Base-by-base conservation (phyloP, 2,888 invertebrate genomes). In the Lapara coniferarum region DNA sequence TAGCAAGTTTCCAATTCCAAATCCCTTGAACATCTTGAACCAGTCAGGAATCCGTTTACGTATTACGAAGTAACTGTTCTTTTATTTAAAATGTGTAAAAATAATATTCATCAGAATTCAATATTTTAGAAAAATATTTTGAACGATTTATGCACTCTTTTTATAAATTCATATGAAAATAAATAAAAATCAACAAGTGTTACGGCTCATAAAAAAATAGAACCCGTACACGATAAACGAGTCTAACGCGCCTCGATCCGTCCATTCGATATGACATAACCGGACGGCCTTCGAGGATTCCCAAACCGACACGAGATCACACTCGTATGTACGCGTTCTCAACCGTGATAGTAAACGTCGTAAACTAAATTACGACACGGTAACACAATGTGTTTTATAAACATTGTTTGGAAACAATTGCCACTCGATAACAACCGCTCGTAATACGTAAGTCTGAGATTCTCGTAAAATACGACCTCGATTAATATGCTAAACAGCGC, bases 1-100 rank as follows among this genome's bases (percentile, higher is more conserved):
- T 75, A 75, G 73, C 78, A 83, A 77, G 91, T 88, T 91, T 91
- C 91, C 91, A 91, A 91, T 91, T 90, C 85, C 82, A 79, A 69
- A 72, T 72, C 52, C 49, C 52, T 46, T 44, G 53, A 16, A 46
- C 46, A 68, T 19, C n/a, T 8, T 55, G 49, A n/a, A 13, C 25
- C 1, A 2, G 37, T 53, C 53, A 6, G 7, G 30, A 19, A 16
- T 59, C 63, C 14, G n/a, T 14, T 59, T 19, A 44, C 19, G 10
- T 53, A 59, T 53, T 63, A 63, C 53, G 63, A 68, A 63, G 52
- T 53, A 25, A 19, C 8, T 56, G 19, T 12, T 25, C n/a, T 19
- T 53, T 16, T 37, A 2, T 37, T 2, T 37, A 37, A 37, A 37
- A 37, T 37, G 37, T 37, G 37, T 37, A 37, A 37, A 37, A 37